Conservation (phyloP, 2,888 invertebrate species). For the Thymelicus lineola region DNA sequence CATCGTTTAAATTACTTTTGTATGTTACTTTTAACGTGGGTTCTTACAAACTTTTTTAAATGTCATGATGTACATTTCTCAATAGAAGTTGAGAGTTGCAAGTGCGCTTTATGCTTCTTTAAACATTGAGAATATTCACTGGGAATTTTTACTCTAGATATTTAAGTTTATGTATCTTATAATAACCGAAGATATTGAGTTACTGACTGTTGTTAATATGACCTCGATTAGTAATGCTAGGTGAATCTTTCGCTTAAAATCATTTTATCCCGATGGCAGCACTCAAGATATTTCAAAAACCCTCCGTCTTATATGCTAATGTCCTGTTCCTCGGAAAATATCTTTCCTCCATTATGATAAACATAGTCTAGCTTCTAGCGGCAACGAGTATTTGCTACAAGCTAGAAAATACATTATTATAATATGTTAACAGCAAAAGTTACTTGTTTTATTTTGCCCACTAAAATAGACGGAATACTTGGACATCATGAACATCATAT, state of each 20-base stretch:
- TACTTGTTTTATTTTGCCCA: constrained; percentile 6
- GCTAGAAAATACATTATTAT: constrained; percentile 17
- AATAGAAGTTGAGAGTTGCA: too few species aligned
- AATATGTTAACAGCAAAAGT: constrained; percentile 15
- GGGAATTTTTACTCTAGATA: too few species aligned
- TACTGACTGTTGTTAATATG: too few species aligned
- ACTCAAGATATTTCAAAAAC: constrained; percentile 4
- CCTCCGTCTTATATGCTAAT: constrained; percentile 17
- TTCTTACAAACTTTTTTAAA: too few species aligned
- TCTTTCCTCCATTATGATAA: constrained; percentile 25
- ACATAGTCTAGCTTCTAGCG: constrained; percentile 1
- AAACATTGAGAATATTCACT: too few species aligned
- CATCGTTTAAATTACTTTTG: too few species aligned
- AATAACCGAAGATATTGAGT: too few species aligned
- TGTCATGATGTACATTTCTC: too few species aligned
- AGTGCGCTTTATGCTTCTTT: too few species aligned
- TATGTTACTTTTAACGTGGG: too few species aligned
- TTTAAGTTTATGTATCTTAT: too few species aligned
- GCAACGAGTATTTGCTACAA: constrained; percentile 7
- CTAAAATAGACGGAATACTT: neutral
- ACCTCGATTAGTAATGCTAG: too few species aligned
- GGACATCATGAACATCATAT: neutral
- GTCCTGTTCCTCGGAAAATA: constrained; percentile 10
- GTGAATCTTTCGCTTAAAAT: neutral
- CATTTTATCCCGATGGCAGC: neutral